phyloP scores from a whole-genome alignment of 2,888 invertebrate species.

The Gisinianus flammeolus region DNA sequence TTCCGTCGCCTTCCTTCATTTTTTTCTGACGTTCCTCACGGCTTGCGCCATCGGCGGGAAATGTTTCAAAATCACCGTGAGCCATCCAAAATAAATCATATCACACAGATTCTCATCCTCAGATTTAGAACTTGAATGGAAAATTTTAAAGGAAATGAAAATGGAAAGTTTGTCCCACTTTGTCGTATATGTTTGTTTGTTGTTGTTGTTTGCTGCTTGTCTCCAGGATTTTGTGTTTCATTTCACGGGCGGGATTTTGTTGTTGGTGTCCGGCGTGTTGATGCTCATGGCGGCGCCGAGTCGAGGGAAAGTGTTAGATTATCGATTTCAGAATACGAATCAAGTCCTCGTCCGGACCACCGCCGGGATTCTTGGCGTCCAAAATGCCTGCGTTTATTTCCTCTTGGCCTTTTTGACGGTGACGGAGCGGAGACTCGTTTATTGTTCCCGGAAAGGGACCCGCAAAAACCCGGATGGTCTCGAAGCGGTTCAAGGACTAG shows the following conservation, averaged over 20 bases:
- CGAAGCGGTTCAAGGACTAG: neutral
- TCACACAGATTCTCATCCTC: too few species aligned
- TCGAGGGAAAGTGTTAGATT: slow-evolving; percentile 22
- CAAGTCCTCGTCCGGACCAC: slow-evolving; percentile 17
- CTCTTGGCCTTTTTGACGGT: slow-evolving; percentile 24
- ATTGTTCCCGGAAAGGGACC: neutral
- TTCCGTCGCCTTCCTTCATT: slow-evolving; percentile 11
- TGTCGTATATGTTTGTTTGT: too few species aligned
- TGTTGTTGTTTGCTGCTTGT: neutral
- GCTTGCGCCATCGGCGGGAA: slow-evolving; percentile 11
- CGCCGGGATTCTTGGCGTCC: slow-evolving; percentile 28
- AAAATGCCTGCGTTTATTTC: slow-evolving; percentile 26
- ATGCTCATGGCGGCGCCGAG: slow-evolving; percentile 27
- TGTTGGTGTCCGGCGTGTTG: slow-evolving; percentile 14
- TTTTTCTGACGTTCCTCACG: slow-evolving; percentile 12
- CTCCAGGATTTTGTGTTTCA: slow-evolving; percentile 37
- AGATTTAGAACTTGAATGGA: too few species aligned
- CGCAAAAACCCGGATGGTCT: neutral
- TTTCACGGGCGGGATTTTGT: slow-evolving; percentile 15
- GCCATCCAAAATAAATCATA: neutral
- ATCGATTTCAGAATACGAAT: slow-evolving; percentile 31
- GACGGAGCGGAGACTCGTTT: slow-evolving; percentile 18
- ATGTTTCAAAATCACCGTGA: slow-evolving; percentile 30
- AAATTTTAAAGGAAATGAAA: too few species aligned
- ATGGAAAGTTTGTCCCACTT: too few species aligned